Evolutionary conservation across 2,888 invertebrate species (phyloP), one percentile per base, ranked within the genome.

Genomic region (Tribolium freemani): DNA sequence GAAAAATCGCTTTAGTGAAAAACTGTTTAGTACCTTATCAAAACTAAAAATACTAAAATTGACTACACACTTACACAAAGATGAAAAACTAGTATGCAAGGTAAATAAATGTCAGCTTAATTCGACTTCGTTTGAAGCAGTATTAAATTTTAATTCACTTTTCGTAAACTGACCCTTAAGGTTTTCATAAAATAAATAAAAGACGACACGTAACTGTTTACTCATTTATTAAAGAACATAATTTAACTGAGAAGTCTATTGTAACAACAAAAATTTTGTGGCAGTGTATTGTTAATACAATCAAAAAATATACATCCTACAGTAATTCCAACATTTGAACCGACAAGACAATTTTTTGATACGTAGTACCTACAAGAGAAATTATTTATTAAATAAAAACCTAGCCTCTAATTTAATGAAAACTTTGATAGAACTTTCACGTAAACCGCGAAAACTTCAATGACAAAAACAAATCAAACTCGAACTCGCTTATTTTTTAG

Each of bases 401-500:
- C 57, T 71, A 60, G 60, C 67, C 57, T 67, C 68, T 68, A 68
- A 48, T 44, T 63, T 46, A 53, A 2, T 61, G 51, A 66, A 31
- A 66, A 54, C 57, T 71, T 57, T n/a, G 30, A 13, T 26, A 61
- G 45, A 46, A 61, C n/a, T 61, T 48, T 56, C 63, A 61, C 58
- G 16, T 30, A 63, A 30, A 68, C 20, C 38, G 46, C 50, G 63
- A 63, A 63, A 63, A 9, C 11, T 45, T 53, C 16, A 64, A 57
- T 20, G 26, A 10, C 44, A 3, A 45, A 20, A 16, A 16, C 16
- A 16, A 16, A 16, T 16, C 26, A 45, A 16, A 13, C 8, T 26
- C 69, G 75, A 38, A 77, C 48, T 26, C 77, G 78, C 66, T 72
- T 73, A 30, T 82, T 76, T 71, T 84, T 85, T 61, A 84, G 80